These are phyloP conservation scores for Grapholita molesta DNA, from an alignment of 1,140 invertebrate genomes.

Conservation along the genomic window DNA sequence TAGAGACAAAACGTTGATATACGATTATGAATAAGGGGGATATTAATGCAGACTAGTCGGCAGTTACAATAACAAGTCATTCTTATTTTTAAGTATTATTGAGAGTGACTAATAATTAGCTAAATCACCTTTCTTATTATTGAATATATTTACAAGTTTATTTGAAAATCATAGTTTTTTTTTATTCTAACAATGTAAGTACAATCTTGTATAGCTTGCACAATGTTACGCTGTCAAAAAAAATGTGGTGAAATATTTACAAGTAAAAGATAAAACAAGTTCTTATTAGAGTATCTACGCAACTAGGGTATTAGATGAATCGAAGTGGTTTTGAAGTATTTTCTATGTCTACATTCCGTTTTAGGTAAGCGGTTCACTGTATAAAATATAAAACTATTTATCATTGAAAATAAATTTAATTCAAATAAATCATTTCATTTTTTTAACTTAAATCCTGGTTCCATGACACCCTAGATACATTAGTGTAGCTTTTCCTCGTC, in stretches of 20 bases:
- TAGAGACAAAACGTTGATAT: too few species aligned
- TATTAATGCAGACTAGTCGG: neutral
- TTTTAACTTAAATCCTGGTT: neutral
- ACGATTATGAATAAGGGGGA: conserved; percentile 26
- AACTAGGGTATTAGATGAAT: neutral
- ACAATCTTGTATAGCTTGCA: neutral
- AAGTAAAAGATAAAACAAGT: neutral
- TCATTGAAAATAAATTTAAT: neutral
- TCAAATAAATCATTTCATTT: neutral
- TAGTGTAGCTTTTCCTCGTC: too few species aligned
- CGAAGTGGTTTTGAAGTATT: neutral
- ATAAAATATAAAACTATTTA: neutral
- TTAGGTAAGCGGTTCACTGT: neutral
- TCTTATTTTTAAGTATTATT: neutral
- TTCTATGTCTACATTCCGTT: neutral
- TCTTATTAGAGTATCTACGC: neutral
- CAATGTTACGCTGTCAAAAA: neutral
- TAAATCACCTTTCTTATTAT: neutral
- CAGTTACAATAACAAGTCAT: neutral
- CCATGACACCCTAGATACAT: neutral
- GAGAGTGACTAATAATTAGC: neutral
- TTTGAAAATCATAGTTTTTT: neutral
- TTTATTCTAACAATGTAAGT: neutral
- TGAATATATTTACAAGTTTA: neutral
- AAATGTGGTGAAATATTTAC: neutral